A percentile compares a stretch with the other conserved stretches of the same genome.
phyloP scores from a whole-genome alignment of 1,140 invertebrate genomes.

The Dendrolimus punctatus region DNA sequence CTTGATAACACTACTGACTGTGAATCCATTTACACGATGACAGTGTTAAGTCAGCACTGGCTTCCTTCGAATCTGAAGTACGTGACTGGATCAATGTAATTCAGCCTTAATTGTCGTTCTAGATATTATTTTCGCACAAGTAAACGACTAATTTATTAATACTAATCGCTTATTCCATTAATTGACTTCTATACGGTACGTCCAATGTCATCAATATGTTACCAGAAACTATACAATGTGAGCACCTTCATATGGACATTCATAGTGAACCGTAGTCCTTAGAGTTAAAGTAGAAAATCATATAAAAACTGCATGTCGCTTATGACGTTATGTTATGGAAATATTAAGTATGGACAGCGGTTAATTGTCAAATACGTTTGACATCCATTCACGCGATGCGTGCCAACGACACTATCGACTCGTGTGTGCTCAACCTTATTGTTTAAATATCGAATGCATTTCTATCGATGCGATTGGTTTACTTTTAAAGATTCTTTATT shows the following conservation, averaged over 20 bases:
- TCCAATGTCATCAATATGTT: conserved; percentile 18
- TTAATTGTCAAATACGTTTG: conserved; percentile 27
- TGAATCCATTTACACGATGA: too few relatives aligned
- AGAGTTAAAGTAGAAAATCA: neutral
- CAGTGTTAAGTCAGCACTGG: too few relatives aligned
- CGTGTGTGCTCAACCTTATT: conserved; percentile 5
- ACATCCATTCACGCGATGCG: conserved; percentile 20
- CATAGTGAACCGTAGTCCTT: too few relatives aligned
- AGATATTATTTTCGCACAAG: too few relatives aligned
- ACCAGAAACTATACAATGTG: neutral
- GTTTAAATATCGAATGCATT: conserved; percentile 3
- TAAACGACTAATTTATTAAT: conserved; percentile 4
- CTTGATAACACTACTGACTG: too few relatives aligned
- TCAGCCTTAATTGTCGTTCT: too few relatives aligned
- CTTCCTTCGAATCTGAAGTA: too few relatives aligned
- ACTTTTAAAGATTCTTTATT: too few relatives aligned
- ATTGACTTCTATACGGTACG: conserved; percentile 15
- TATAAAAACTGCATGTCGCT: neutral
- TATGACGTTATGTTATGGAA: neutral
- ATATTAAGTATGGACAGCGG: neutral
- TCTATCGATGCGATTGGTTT: neutral
- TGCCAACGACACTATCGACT: conserved; percentile 17
- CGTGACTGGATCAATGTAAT: too few relatives aligned
- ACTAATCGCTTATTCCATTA: conserved; percentile 11
- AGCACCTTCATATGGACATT: neutral